Base-by-base conservation (phyloP, 2,888 invertebrate genomes). In the Trilocha varians region DNA sequence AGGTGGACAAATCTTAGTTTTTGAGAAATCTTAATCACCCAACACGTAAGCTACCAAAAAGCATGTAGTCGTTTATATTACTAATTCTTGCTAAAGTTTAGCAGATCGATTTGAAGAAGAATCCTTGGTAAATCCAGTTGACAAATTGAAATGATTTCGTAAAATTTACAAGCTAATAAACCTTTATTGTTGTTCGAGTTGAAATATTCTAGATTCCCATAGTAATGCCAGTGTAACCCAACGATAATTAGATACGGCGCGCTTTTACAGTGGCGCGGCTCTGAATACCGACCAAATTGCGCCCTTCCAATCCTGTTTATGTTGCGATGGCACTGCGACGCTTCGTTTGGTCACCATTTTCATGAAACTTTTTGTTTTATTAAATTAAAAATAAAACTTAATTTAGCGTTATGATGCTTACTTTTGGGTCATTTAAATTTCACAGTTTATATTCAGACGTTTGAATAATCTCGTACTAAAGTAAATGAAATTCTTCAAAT, bases 201-300 rank as follows among this genome's bases (percentile, higher is more conserved):
- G 50, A 56, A 65, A 62, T 59, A 62, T 65, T 69, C 60, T 60
- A 58, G 61, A 57, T 59, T 63, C 63, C 58, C 57, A 61, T 63
- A 55, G 67, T 71, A 70, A 55, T 61, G 62, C 59, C 57, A 46
- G 59, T 63, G 72, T 70, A 71, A 70, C 70, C 70, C 77, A 66
- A 78, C 70, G 70, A 75, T 84, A 84, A 84, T 84, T 84, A 84
- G 82, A 83, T 83, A 80, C 70, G 79, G 78, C 84, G 79, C 71
- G 83, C 83, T 84, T 83, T 84, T 82, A 82, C 82, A 78, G 75
- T 65, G 70, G 56, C 70, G 68, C 73, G 73, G 66, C 71, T 76
- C 74, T 83, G 83, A 83, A 83, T 83, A 70, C 80, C 70, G 63
- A 66, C 76, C 74, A 80, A 83, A 84, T 83, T 82, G 82, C 80